Evolutionary conservation across 2,797 vertebrate genomes (phyloP).

Genomic region (Microctenopoma steveboyesi): DNA sequence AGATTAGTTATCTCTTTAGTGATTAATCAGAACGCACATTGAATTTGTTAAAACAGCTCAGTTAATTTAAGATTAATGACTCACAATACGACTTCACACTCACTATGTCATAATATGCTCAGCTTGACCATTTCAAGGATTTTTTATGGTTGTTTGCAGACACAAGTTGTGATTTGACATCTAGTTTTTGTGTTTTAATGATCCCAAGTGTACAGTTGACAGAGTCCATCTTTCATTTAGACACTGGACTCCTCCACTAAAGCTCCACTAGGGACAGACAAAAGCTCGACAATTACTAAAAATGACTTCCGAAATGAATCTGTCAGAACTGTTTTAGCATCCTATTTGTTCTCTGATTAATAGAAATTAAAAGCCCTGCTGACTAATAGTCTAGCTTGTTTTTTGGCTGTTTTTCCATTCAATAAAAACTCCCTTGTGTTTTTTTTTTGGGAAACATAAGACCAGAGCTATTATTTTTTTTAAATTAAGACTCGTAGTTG

Average conservation of each 20-base stretch:
- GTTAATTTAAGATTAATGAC: constrained; percentile 8
- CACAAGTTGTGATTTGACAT: background rate
- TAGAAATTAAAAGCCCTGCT: constrained; percentile 25
- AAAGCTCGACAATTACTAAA: background rate
- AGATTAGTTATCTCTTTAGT: constrained; percentile 18
- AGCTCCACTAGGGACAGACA: constrained; percentile 21
- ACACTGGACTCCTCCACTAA: background rate
- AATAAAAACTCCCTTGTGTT: background rate
- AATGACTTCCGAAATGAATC: constrained; percentile 20
- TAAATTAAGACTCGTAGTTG: too few relatives aligned
- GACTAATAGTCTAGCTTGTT: constrained; percentile 21
- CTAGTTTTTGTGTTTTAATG: constrained; percentile 28
- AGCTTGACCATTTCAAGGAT: background rate
- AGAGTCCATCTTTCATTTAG: constrained; percentile 20
- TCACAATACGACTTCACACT: constrained; percentile 2
- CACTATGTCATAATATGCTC: background rate
- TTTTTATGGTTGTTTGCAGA: constrained; percentile 4
- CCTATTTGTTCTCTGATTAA: constrained; percentile 17
- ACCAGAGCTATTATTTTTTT: too few relatives aligned
- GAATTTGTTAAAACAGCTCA: background rate
- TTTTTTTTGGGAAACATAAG: background rate
- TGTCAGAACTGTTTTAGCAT: constrained; percentile 23
- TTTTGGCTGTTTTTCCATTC: background rate
- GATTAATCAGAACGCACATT: constrained; percentile 7
- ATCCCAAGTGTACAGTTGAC: background rate